Conservation (phyloP, 2,888 invertebrate genomes). For the Panorpa germanica region DNA sequence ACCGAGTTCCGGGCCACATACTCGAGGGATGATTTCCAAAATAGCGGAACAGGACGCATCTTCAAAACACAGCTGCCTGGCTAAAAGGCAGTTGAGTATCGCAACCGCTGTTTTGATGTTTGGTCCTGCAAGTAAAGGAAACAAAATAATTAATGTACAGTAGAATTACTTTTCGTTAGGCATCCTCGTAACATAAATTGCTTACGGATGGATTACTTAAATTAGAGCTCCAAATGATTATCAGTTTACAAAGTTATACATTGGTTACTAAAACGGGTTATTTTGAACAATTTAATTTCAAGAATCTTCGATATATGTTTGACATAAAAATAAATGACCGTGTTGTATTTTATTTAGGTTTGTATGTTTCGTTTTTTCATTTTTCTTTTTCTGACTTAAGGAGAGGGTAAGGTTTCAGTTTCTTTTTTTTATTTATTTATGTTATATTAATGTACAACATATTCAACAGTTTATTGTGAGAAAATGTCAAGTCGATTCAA, state of each 20-base stretch:
- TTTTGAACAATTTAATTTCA: too few species aligned
- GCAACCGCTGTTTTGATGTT: constrained; percentile 61
- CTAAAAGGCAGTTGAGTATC: constrained; percentile 74
- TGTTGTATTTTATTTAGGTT: constrained; percentile 1
- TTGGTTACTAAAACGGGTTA: too few species aligned
- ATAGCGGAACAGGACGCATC: constrained; percentile 81
- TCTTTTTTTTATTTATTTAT: neutral
- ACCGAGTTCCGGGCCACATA: constrained; percentile 84
- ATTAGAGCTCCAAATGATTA: too few species aligned
- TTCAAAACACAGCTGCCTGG: constrained; percentile 76
- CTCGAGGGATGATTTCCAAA: constrained; percentile 75
- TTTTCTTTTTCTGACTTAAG: neutral
- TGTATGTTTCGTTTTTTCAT: neutral
- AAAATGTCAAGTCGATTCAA: too few species aligned
- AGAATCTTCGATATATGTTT: too few species aligned
- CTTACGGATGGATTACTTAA: too few species aligned
- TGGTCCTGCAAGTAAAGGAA: constrained; percentile 39
- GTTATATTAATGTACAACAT: neutral
- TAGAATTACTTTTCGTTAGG: too few species aligned
- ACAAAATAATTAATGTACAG: neutral
- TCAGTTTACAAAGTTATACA: too few species aligned
- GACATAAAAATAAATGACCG: constrained; percentile 1
- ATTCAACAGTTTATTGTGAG: too few species aligned
- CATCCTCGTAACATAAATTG: too few species aligned
- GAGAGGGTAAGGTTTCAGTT: neutral